A percentile compares a stretch with the other conserved stretches of the same genome.
phyloP scores from a whole-genome alignment of 2,113 vertebrate species.

The Mustela nigripes region DNA sequence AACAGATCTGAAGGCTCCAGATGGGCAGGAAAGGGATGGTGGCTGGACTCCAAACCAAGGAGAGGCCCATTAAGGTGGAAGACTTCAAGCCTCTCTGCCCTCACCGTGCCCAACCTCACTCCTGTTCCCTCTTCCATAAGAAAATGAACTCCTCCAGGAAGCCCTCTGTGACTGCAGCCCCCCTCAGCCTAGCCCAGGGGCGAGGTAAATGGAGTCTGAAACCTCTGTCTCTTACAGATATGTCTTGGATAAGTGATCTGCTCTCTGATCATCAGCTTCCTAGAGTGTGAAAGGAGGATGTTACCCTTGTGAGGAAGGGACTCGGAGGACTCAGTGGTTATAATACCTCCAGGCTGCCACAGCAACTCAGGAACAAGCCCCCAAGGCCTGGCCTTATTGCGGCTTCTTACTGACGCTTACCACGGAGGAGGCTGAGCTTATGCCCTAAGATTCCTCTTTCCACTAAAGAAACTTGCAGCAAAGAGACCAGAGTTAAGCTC shows the following conservation, averaged over 20 bases:
- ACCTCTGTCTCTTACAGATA: neutral
- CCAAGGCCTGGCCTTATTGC: neutral
- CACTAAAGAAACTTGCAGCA: neutral
- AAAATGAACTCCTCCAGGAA: neutral
- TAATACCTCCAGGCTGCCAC: neutral
- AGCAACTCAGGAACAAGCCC: neutral
- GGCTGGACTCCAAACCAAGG: neutral
- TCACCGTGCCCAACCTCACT: neutral
- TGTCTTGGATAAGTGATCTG: neutral
- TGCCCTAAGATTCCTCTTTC: neutral
- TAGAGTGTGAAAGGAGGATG: neutral
- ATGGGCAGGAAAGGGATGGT: neutral
- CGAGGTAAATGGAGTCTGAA: neutral
- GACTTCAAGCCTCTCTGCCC: neutral
- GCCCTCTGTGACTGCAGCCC: neutral
- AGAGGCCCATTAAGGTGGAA: neutral
- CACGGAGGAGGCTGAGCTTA: neutral
- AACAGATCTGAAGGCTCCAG: neutral
- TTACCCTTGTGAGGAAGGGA: neutral
- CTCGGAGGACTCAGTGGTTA: neutral
- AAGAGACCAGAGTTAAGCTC: neutral
- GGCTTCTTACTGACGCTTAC: neutral
- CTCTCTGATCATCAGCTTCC: neutral
- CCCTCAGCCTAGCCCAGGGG: neutral
- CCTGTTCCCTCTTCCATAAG: neutral